These are phyloP conservation scores for Heliconius nattereri DNA, from an alignment of 1,140 invertebrate species.

Conservation along the genomic window DNA sequence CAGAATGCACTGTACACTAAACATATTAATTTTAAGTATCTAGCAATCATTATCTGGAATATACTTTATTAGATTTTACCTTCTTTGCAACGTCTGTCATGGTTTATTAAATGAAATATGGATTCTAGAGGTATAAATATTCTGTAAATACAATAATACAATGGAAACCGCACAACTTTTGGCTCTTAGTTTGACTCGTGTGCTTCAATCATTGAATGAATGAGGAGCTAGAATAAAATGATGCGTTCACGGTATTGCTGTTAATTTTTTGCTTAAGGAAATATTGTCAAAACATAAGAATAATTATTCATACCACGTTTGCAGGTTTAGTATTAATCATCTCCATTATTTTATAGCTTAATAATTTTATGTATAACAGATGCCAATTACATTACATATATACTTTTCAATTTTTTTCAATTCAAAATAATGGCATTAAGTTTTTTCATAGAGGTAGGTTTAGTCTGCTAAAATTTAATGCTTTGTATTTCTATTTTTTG, in stretches of 20 bases:
- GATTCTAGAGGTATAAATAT: constrained; percentile 33
- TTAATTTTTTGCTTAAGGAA: constrained; percentile 16
- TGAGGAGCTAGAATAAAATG: constrained; percentile 50
- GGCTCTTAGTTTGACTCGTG: constrained; percentile 56
- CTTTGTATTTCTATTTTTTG: neutral
- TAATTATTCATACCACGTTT: constrained; percentile 46
- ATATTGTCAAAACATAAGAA: constrained; percentile 38
- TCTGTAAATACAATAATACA: constrained; percentile 28
- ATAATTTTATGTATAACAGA: constrained; percentile 14
- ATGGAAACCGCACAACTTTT: constrained; percentile 45
- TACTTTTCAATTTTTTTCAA: constrained; percentile 32
- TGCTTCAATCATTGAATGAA: constrained; percentile 52
- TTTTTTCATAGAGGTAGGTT: constrained; percentile 6
- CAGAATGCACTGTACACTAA: constrained; percentile 17
- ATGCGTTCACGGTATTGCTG: constrained; percentile 48
- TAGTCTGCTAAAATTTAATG: neutral
- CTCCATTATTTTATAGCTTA: constrained; percentile 37
- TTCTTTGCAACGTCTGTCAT: constrained; percentile 79
- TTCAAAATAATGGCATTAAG: constrained; percentile 18
- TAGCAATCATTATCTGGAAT: constrained; percentile 36
- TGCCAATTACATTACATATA: constrained; percentile 17
- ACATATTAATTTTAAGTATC: constrained; percentile 9
- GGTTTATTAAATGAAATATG: constrained; percentile 39
- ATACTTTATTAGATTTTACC: constrained; percentile 61
- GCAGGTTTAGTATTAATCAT: constrained; percentile 23